A percentile compares a stretch with the other conserved stretches of the same genome.
phyloP scores from a whole-genome alignment of 2,113 vertebrate species.

The Mola mola region DNA sequence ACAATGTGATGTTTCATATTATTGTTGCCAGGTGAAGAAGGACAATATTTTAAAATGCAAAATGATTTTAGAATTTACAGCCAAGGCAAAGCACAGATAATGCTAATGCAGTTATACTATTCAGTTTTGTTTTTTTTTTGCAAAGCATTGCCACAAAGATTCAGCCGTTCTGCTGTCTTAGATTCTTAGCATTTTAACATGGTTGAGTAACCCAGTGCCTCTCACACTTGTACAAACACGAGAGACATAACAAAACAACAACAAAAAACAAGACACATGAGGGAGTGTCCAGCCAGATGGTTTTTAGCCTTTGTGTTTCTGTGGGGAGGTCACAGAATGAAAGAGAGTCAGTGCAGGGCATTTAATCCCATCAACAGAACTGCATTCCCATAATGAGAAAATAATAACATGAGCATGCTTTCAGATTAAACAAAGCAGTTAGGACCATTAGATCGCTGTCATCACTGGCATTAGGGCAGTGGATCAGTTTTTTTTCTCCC shows the following conservation, averaged over 20 bases:
- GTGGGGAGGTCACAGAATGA: constrained; percentile 65
- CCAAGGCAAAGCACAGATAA: neutral
- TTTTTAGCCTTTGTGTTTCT: constrained; percentile 67
- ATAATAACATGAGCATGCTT: constrained; percentile 83
- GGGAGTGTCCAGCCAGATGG: constrained; percentile 65
- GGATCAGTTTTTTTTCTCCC: constrained; percentile 74
- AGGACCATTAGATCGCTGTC: constrained; percentile 85
- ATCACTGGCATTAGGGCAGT: constrained; percentile 81
- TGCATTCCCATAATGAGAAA: constrained; percentile 85
- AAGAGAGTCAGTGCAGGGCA: constrained; percentile 60
- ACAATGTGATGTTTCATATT: constrained; percentile 12
- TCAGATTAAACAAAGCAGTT: constrained; percentile 83
- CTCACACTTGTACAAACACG: constrained; percentile 33
- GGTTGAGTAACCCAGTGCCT: constrained; percentile 38
- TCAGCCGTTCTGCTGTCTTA: neutral
- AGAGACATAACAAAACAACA: constrained; percentile 62
- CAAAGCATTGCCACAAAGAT: constrained; percentile 15
- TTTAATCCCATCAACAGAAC: constrained; percentile 82
- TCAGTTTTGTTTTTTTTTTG: neutral
- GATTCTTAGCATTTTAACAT: constrained; percentile 24
- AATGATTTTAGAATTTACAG: constrained; percentile 7
- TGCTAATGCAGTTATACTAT: neutral
- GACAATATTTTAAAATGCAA: neutral
- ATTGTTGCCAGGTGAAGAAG: constrained; percentile 4
- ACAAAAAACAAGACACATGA: constrained; percentile 63